These are phyloP conservation scores for Asbolus verrucosus DNA, from an alignment of 1,140 invertebrate genomes.

Conservation along the genomic window DNA sequence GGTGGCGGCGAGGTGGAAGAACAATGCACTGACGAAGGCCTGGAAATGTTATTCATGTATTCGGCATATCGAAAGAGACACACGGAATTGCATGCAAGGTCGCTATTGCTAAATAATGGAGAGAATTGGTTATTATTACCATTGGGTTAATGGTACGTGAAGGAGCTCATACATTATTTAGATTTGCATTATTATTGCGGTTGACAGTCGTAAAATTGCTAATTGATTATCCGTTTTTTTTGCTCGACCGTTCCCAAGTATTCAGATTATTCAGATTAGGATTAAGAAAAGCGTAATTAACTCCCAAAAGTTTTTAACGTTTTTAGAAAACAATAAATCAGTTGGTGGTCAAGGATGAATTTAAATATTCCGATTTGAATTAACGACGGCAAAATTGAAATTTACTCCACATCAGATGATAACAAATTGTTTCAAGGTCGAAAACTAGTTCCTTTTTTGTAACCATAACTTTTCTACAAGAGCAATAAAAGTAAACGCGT, in stretches of 20 bases:
- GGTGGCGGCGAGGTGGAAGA: slow-evolving; percentile 44
- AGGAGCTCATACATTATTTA: slow-evolving; percentile 13
- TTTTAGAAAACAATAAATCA: slow-evolving; percentile 15
- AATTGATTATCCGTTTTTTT: too few relatives aligned
- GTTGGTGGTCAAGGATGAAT: slow-evolving; percentile 3
- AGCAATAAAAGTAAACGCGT: slow-evolving; percentile 25
- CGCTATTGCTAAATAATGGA: slow-evolving; percentile 35
- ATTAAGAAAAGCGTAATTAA: too few relatives aligned
- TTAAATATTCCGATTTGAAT: not conserved
- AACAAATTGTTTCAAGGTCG: slow-evolving; percentile 31
- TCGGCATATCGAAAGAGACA: not conserved
- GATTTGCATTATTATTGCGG: not conserved
- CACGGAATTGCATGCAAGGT: slow-evolving; percentile 23
- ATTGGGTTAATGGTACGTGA: slow-evolving; percentile 48
- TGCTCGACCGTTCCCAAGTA: not conserved
- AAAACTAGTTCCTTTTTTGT: slow-evolving; percentile 14
- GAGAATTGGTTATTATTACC: slow-evolving; percentile 39
- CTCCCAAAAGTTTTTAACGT: too few relatives aligned
- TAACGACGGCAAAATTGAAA: slow-evolving; percentile 15
- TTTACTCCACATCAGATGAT: slow-evolving; percentile 14
- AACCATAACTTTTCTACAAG: not conserved
- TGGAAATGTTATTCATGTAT: too few relatives aligned
- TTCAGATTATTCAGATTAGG: too few relatives aligned
- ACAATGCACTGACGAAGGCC: slow-evolving; percentile 44
- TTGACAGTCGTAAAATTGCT: not conserved